These are phyloP conservation scores for Doryteuthis pealeii DNA, from an alignment of 1,140 invertebrate species.

Conservation along the genomic window DNA sequence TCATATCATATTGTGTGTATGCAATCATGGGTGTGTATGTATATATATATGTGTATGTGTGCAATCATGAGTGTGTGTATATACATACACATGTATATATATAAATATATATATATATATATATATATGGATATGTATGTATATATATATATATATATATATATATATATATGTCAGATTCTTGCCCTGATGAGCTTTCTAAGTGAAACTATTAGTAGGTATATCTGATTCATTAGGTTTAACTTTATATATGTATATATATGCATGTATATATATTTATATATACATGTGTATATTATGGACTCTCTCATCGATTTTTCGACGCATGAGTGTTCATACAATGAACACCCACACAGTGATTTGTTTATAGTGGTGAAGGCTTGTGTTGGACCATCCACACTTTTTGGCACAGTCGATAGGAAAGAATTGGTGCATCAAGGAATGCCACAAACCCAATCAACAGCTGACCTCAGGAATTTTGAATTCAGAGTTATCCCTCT, in stretches of 20 bases:
- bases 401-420: no score
- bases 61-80: neutral
- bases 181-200: neutral
- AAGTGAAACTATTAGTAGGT: no score
- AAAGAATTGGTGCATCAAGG: no score
- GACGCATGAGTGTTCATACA: neutral
- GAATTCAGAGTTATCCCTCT: no score
- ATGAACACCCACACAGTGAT: no score
- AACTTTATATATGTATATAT: slow-evolving; percentile 5
- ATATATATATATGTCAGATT: neutral
- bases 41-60: neutral
- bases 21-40: neutral
- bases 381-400: no score
- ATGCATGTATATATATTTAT: neutral
- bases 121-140: neutral
- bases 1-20: neutral
- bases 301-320: neutral
- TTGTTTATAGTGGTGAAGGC: no score
- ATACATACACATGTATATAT: neutral
- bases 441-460: no score
- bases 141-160: slow-evolving; percentile 1
- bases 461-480: no score
- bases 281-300: slow-evolving; percentile 5
- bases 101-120: slow-evolving; percentile 5
- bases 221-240: no score